Evolutionary conservation across 2,113 vertebrate species (phyloP), one percentile per base, ranked within the genome.

Genomic region (human): DNA sequence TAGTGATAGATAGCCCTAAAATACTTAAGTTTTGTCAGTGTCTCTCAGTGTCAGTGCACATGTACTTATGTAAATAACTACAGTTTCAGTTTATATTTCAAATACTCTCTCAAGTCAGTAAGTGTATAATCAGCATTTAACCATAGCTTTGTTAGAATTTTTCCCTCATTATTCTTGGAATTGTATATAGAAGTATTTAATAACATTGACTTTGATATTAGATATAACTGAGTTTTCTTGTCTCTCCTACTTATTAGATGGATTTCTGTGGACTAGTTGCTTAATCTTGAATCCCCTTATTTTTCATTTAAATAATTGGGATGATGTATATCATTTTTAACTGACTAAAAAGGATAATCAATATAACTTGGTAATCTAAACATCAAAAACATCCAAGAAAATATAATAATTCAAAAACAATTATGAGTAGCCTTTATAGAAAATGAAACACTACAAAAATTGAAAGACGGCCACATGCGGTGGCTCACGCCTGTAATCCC

Each of bases 21-120:
- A 92, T 22, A 38, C 22, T 92, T 52, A 43, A 57, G 50, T 66
- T 92, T 81, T 92, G 9, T 93, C 23, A 87, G n/a, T 80, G 64
- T 89, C 76, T 90, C 70, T 94, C 35, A 61, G n/a, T 61, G 45
- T 84, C 73, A 89, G 13, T 93, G 35, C 73, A 52, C 12, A 22
- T 30, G 38, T 27, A 14, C 6, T 89, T 80, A 93, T 61, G 61
- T 16, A 70, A 92, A 43, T 38, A 96, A 91, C 30, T 87, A 25
- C 86, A 97, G 87, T 92, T 11, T 90, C 59, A 76, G 45, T 55
- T 78, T 80, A 94, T 92, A 72, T 20, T 55, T 93, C 88, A 91
- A 75, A 68, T 79, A 70, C 2, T 61, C 50, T 92, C 68, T 92
- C 35, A 94, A 81, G 70, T 61, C 1, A 70, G 40, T 79, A 92